A percentile compares a stretch with the other conserved stretches of the same genome.
These are phyloP conservation scores for Gorsachius goisagi DNA, from an alignment of 2,113 vertebrate species.

Conservation along the genomic window DNA sequence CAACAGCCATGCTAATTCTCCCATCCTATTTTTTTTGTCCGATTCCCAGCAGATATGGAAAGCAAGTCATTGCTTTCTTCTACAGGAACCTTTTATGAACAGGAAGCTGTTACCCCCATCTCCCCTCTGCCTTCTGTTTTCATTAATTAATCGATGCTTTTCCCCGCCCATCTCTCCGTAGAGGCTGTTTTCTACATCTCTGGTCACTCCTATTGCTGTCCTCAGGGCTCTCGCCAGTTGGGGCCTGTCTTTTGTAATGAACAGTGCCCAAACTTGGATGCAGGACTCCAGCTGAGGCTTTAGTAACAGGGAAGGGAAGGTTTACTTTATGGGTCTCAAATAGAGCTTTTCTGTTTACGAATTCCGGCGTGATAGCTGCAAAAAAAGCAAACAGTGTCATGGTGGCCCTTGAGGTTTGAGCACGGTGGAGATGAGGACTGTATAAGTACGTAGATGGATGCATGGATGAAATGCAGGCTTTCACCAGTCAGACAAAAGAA, in stretches of 20 bases:
- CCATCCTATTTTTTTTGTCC: background rate
- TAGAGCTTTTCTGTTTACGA: constrained; percentile 19
- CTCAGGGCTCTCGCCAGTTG: background rate
- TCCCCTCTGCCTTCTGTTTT: fast-evolving
- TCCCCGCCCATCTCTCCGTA: background rate
- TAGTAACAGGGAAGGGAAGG: background rate
- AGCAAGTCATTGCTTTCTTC: background rate
- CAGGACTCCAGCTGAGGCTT: background rate
- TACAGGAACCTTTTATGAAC: background rate
- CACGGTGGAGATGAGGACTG: background rate
- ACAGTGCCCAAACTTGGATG: background rate
- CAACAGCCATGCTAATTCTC: background rate
- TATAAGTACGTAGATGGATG: constrained; percentile 1
- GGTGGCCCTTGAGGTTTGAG: background rate
- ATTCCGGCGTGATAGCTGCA: constrained; percentile 21
- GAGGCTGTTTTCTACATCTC: background rate
- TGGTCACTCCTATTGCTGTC: background rate
- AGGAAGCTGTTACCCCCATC: background rate
- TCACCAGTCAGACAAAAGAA: background rate
- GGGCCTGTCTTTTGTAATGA: background rate
- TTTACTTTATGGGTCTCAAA: background rate
- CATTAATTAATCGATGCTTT: background rate
- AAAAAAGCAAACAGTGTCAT: background rate
- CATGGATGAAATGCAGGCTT: background rate
- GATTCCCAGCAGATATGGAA: background rate